Evolutionary conservation across 2,888 invertebrate species (phyloP), one percentile per base, ranked within the genome.

Genomic region (Tanypteryx hageni): DNA sequence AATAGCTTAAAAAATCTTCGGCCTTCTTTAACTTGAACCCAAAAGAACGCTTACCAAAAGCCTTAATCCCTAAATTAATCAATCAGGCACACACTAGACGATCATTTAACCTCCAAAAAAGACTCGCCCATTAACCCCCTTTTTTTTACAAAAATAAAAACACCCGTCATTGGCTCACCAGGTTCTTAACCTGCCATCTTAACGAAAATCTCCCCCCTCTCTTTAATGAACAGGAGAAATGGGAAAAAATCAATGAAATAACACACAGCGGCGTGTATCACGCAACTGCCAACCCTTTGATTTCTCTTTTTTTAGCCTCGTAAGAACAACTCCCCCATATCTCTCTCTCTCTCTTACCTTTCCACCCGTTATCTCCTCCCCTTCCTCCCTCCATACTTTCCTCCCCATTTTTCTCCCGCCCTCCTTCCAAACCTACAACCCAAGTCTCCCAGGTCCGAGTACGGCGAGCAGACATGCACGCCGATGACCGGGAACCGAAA

Each of bases 401-500:
- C 16, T n/a, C 64, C 64, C 64, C n/a, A n/a, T n/a, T n/a, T n/a
- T n/a, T n/a, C n/a, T 18, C 64, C n/a, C 64, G 0, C 13, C 64
- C 64, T 64, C 13, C 18, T 5, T 11, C 64, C 64, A 5, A 64
- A 64, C 64, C 64, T 18, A 5, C 64, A 64, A 16, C 44, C 64
- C 13, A 64, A 16, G 16, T n/a, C 64, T 18, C 64, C 64, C 64
- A 7, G n/a, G n/a, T 64, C 44, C 44, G 44, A 83, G 83, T 27
- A 83, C 83, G 83, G 56, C 44, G 83, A 44, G 16, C 31, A 83
- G 83, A 83, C 83, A 83, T 83, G 83, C 83, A 83, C 83, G n/a
- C 57, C 44, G 56, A 56, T 83, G 76, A 44, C 83, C 64, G 64
- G 64, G 18, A n/a, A 64, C 64, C 64, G 64, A 64, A 64, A 64